A percentile compares a stretch with the other conserved stretches of the same genome.
Evolutionary conservation across 2,797 vertebrate genomes (phyloP).

Genomic region (Sebastes itinus): DNA sequence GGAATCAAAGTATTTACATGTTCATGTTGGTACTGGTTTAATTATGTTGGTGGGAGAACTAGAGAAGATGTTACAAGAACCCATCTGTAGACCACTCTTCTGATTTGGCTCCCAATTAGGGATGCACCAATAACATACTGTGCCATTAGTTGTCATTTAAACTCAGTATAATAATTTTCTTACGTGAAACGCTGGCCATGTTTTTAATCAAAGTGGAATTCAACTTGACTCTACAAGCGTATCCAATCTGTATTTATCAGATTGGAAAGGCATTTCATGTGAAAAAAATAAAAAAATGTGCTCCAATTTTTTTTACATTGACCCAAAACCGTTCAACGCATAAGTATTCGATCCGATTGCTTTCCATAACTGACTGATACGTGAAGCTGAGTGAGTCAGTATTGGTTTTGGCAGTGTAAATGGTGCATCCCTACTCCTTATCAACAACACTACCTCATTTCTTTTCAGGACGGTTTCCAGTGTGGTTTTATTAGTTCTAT

Average conservation of each 20-base stretch:
- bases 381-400: neutral
- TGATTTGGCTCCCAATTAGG: constrained; percentile 45
- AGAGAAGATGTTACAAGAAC: constrained; percentile 26
- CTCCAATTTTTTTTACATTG: neutral
- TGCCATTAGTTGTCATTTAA: neutral
- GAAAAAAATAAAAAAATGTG: neutral
- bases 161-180: neutral
- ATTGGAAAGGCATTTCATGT: neutral
- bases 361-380: constrained; percentile 1
- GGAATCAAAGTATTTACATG: constrained; percentile 41
- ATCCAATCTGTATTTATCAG: neutral
- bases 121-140: constrained; percentile 47
- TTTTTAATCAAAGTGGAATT: neutral
- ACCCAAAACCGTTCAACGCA: neutral
- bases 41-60: constrained; percentile 37
- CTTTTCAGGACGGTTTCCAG: constrained; percentile 69
- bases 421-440: constrained; percentile 69
- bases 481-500: constrained; percentile 67
- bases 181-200: neutral
- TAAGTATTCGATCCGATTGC: neutral
- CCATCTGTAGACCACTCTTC: constrained; percentile 36
- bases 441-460: constrained; percentile 86
- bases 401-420: constrained; percentile 24
- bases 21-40: constrained; percentile 37
- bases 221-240: neutral